Evolutionary conservation across 1,140 invertebrate species (phyloP).

Genomic region (Zeugodacus cucurbitae): DNA sequence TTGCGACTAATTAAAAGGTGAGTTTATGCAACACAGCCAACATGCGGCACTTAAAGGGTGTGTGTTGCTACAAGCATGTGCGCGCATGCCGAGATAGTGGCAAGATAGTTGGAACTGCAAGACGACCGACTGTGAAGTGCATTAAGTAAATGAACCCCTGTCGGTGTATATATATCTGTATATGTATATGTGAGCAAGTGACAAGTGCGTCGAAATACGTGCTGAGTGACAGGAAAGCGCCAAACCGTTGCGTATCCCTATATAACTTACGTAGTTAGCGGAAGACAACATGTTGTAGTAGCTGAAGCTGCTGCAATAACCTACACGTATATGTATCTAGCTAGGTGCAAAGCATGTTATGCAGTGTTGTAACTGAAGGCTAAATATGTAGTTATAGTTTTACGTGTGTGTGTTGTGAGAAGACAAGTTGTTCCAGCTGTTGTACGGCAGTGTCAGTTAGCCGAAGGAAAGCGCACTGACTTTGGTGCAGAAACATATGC

Average conservation of each 20-base stretch:
- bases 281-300: background rate
- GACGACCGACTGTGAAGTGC: background rate
- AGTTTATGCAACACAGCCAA: slow-evolving; percentile 18
- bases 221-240: background rate
- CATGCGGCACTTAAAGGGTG: background rate
- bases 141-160: background rate
- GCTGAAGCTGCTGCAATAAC: background rate
- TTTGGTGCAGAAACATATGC: background rate
- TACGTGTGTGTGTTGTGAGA: background rate
- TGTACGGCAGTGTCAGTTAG: background rate
- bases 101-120: background rate
- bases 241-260: background rate
- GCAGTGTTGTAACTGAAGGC: background rate
- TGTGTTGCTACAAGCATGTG: too few species aligned
- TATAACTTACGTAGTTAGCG: background rate
- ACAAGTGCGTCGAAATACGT: background rate
- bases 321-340: background rate
- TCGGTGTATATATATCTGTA: background rate
- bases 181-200: background rate
- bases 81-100: background rate
- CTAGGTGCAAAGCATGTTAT: background rate
- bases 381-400: background rate
- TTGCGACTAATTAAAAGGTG: slow-evolving; percentile 39
- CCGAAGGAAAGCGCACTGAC: background rate
- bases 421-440: background rate